phyloP scores from a whole-genome alignment of 2,888 invertebrate genomes.

The Clistopyga incitator region DNA sequence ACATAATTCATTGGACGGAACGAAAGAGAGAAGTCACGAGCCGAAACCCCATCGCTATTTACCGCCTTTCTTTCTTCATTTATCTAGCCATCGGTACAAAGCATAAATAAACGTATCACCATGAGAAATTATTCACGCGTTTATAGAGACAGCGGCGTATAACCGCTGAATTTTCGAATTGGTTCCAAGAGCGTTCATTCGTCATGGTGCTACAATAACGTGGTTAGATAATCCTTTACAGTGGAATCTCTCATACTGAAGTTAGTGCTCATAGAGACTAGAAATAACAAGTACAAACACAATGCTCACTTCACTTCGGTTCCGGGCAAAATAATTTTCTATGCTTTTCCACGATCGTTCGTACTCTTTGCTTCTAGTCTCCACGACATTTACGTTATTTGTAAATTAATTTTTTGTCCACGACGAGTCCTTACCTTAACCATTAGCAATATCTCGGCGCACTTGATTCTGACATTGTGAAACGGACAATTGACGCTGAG shows the following conservation, averaged over 20 bases:
- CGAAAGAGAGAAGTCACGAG: slow-evolving; percentile 70
- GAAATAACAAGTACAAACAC: too few species aligned
- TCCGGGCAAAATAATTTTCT: too few species aligned
- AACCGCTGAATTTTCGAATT: slow-evolving; percentile 36
- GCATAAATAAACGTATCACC: slow-evolving; percentile 59
- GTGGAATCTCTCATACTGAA: neutral
- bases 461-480: slow-evolving; percentile 86
- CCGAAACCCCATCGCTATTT: slow-evolving; percentile 70
- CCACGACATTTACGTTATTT: neutral
- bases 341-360: too few species aligned
- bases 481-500: slow-evolving; percentile 87
- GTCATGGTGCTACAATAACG: neutral
- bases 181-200: slow-evolving; percentile 1
- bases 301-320: too few species aligned
- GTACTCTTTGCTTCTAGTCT: too few species aligned
- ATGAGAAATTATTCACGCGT: slow-evolving; percentile 57
- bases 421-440: slow-evolving; percentile 85
- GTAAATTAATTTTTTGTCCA: neutral
- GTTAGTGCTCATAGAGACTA: too few species aligned
- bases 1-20: slow-evolving; percentile 70
- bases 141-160: slow-evolving; percentile 24
- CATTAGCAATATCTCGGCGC: slow-evolving; percentile 86
- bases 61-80: slow-evolving; percentile 67
- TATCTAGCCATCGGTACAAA: slow-evolving; percentile 64
- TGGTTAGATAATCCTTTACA: neutral